Evolutionary conservation across 2,113 vertebrate genomes (phyloP).

Genomic region (Tyrannus savana): DNA sequence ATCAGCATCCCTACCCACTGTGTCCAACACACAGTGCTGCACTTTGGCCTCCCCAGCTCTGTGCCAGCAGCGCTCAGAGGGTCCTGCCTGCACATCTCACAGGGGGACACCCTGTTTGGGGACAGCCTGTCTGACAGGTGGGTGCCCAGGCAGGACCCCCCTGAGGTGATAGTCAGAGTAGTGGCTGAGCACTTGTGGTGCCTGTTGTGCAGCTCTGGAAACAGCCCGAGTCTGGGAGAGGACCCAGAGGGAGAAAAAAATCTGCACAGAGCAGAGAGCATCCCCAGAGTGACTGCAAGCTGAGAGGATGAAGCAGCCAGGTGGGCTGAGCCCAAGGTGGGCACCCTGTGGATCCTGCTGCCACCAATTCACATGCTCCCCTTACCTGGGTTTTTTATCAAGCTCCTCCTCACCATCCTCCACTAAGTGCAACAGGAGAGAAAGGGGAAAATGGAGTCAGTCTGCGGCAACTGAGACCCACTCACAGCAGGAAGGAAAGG

Average conservation of each 20-base stretch:
- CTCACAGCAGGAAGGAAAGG: not conserved
- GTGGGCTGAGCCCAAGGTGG: not conserved
- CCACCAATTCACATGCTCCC: not conserved
- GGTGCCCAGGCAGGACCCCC: not conserved
- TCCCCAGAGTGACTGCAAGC: not conserved
- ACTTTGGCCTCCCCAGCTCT: not conserved
- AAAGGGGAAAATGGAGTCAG: slow-evolving; percentile 32
- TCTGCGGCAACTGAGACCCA: fast-evolving
- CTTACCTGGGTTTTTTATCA: slow-evolving; percentile 93
- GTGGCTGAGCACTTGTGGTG: slow-evolving; percentile 86
- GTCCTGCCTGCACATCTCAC: not conserved
- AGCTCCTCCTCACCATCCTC: slow-evolving; percentile 92
- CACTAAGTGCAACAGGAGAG: slow-evolving; percentile 81
- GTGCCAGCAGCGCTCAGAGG: not conserved
- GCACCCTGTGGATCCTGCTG: not conserved
- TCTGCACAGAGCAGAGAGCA: not conserved
- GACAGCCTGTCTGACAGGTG: not conserved
- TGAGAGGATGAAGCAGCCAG: not conserved
- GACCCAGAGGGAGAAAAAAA: not conserved
- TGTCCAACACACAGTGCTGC: not conserved
- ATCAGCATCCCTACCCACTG: not conserved
- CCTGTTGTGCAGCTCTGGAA: slow-evolving; percentile 85
- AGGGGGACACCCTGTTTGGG: not conserved
- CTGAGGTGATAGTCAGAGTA: slow-evolving; percentile 83
- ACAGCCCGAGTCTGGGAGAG: slow-evolving; percentile 79